phyloP scores from a whole-genome alignment of 2,113 vertebrate genomes.

The Alethe castanea region DNA sequence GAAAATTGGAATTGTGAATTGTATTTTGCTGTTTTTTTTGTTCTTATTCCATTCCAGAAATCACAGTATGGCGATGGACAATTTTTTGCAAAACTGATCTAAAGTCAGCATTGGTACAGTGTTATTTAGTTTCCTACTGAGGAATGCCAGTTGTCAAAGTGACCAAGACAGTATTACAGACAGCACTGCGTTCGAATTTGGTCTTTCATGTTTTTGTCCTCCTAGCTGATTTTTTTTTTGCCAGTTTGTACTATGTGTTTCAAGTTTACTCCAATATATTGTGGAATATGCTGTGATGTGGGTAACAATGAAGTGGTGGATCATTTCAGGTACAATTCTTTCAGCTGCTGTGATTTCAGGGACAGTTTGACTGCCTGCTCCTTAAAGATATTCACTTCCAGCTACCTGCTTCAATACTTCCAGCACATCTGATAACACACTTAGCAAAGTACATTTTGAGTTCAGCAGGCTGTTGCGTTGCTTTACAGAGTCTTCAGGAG shows the following conservation, averaged over 20 bases:
- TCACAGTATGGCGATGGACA: not conserved
- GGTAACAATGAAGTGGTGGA: not conserved
- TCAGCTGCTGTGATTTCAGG: not conserved
- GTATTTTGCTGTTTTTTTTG: not conserved
- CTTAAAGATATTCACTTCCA: not conserved
- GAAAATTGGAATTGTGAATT: not conserved
- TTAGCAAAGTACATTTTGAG: not conserved
- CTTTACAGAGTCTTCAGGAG: not conserved
- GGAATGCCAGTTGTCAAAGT: not conserved
- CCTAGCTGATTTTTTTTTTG: not conserved
- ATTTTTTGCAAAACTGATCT: not conserved
- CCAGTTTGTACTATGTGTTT: not conserved
- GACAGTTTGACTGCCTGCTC: not conserved
- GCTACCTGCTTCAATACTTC: not conserved
- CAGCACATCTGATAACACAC: not conserved
- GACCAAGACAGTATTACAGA: not conserved
- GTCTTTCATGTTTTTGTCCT: not conserved
- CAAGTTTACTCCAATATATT: not conserved
- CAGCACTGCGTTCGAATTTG: not conserved
- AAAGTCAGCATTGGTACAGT: not conserved
- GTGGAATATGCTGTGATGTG: not conserved
- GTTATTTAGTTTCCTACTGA: not conserved
- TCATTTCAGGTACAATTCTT: not conserved
- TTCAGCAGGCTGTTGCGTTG: not conserved
- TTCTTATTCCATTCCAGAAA: not conserved